phyloP scores from a whole-genome alignment of 2,797 vertebrate genomes.

The Arrhamphus sclerolepis region DNA sequence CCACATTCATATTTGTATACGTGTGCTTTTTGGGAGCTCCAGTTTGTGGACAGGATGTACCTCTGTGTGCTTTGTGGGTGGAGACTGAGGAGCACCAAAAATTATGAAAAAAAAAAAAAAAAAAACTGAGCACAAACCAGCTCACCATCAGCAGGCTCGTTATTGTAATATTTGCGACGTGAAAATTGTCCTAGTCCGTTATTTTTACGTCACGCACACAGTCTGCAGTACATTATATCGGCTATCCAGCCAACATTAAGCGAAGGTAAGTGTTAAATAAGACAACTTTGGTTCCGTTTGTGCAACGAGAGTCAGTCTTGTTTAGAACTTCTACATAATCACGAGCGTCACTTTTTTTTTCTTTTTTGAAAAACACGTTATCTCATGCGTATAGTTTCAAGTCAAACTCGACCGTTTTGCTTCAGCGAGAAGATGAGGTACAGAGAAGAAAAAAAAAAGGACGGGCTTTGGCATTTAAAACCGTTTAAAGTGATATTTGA shows the following conservation, averaged over 20 bases:
- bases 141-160: constrained; percentile 17
- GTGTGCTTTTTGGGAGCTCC: constrained; percentile 6
- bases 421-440: neutral
- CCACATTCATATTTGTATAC: too few relatives aligned
- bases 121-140: constrained; percentile 11
- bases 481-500: constrained; percentile 1
- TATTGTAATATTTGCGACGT: constrained; percentile 2
- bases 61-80: constrained; percentile 63
- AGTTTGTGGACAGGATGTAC: constrained; percentile 15
- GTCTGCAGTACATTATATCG: neutral
- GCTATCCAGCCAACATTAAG: constrained; percentile 8
- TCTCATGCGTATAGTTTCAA: neutral
- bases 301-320: constrained; percentile 17
- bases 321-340: constrained; percentile 27
- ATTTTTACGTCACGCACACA: neutral
- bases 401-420: neutral
- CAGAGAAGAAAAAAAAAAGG: neutral
- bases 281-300: constrained; percentile 9
- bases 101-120: too few relatives aligned
- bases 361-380: neutral
- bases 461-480: neutral
- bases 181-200: neutral
- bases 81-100: constrained; percentile 65
- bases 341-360: neutral
- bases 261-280: constrained; percentile 50